Evolutionary conservation across 2,797 vertebrate species (phyloP).

Genomic region (Rhinophrynus dorsalis): DNA sequence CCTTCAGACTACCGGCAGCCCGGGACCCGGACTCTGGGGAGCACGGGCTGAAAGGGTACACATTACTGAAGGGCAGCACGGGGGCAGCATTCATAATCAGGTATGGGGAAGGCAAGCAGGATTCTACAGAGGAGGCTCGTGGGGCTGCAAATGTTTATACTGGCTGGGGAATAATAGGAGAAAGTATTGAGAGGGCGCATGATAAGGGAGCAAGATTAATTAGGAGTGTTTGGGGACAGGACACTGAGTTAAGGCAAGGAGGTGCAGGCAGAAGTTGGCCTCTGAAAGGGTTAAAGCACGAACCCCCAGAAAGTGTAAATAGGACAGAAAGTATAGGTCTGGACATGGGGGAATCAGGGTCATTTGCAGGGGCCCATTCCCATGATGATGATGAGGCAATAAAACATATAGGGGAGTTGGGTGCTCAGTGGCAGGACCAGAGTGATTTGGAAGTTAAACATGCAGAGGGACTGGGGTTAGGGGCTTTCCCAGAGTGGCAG

Average conservation of each 20-base stretch:
- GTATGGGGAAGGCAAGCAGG: constrained; percentile 47
- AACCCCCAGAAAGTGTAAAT: neutral
- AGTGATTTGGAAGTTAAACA: neutral
- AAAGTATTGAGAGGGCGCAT: neutral
- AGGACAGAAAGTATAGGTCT: neutral
- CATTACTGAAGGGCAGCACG: constrained; percentile 56
- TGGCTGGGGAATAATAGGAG: neutral
- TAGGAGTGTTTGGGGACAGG: neutral
- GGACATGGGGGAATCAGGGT: neutral
- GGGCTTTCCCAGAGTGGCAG: neutral
- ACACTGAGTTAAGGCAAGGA: neutral
- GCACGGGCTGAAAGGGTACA: constrained; percentile 82
- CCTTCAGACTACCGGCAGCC: constrained; percentile 80
- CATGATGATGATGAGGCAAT: neutral
- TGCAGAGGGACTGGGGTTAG: neutral
- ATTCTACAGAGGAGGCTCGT: neutral
- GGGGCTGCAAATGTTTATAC: neutral
- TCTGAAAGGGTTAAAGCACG: neutral
- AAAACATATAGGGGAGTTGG: neutral
- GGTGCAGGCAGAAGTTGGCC: neutral
- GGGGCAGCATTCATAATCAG: constrained; percentile 42
- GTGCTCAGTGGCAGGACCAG: neutral
- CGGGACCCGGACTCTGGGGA: constrained; percentile 78
- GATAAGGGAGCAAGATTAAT: neutral
- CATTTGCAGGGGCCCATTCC: neutral